Conservation (phyloP, 2,888 invertebrate genomes). For the Eupeodes luniger region DNA sequence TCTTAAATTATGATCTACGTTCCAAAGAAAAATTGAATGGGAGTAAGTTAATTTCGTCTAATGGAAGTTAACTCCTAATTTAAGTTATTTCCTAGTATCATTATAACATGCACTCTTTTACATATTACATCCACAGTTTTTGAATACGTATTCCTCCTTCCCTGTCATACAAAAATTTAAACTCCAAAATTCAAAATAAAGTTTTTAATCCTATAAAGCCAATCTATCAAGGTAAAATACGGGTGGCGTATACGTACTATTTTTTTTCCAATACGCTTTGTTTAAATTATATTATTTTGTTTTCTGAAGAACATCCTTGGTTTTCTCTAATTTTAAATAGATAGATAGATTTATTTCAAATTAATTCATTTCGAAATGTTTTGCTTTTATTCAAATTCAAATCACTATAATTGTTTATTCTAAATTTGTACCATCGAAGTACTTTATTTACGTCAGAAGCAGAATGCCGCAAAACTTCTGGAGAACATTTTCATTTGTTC, state of each 20-base stretch:
- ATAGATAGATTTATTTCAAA: neutral
- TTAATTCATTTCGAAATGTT: neutral
- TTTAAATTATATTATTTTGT: neutral
- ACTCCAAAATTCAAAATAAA: too few relatives aligned
- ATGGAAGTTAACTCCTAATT: too few relatives aligned
- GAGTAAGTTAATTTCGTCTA: too few relatives aligned
- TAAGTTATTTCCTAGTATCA: too few relatives aligned
- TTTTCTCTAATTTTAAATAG: neutral
- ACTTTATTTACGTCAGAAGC: conserved; percentile 32
- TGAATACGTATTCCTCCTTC: too few relatives aligned
- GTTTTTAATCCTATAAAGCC: too few relatives aligned
- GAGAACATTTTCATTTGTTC: conserved; percentile 13
- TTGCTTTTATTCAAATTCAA: conserved; percentile 17
- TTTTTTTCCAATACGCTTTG: neutral
- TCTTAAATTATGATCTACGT: too few relatives aligned
- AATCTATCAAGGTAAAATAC: neutral
- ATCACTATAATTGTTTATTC: conserved; percentile 16
- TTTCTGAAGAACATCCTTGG: neutral
- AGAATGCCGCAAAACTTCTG: conserved; percentile 18
- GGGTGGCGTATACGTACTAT: conserved; percentile 27
- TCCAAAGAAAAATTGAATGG: too few relatives aligned
- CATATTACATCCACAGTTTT: too few relatives aligned
- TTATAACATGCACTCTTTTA: too few relatives aligned
- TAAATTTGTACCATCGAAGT: conserved; percentile 11
- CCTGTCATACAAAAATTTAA: too few relatives aligned